Base-by-base conservation (phyloP, 2,888 invertebrate genomes). In the Lasioglossum vierecki region DNA sequence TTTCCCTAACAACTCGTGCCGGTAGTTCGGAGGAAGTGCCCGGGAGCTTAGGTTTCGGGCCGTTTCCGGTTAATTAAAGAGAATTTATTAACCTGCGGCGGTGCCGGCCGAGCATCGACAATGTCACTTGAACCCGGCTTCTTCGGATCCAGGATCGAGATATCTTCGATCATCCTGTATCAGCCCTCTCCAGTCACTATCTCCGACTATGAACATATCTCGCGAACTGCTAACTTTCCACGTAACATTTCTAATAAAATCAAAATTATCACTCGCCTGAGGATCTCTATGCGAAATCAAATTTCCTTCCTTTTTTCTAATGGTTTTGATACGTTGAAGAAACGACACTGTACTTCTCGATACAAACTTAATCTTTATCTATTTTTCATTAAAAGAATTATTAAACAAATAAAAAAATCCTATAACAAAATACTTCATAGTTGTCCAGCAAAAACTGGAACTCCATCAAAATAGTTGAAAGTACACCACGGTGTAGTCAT, bases 31-130 rank as follows among this genome's bases (percentile, higher is more conserved):
- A 57, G 77, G 75, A 78, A 84, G 80, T 71, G 84, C 70, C 77
- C 66, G 18, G 49, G 39, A 80, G 80, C 77, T 80, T 60, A 66
- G 77, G 84, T 83, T 85, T 76, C 80, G 41, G 77, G 66, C 80
- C 41, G 80, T 78, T 84, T 84, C 80, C 80, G 80, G 84, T 85
- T 85, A 85, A 85, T 85, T 85, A 84, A 85, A 80, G 80, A 39
- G 71, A 80, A 84, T 85, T 78, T 80, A 85, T 80, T 80, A 78
- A 66, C 85, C 78, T 30, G 49, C 75, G 81, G 78, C 81, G 71
- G 53, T 79, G 49, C 44, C 15, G 63, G 35, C 41, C 75, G n/a
- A 63, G 68, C 70, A 74, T 79, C 83, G 85, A 83, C 57, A 35
- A 15, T 74, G 74, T 49, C 60, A 73, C 70, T 60, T 41, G n/a